Percentiles rank a stretch among this genome's conserved stretches.
Evolutionary conservation across 2,797 vertebrate genomes (phyloP).

Genomic region (Rhyacichthys aspro): DNA sequence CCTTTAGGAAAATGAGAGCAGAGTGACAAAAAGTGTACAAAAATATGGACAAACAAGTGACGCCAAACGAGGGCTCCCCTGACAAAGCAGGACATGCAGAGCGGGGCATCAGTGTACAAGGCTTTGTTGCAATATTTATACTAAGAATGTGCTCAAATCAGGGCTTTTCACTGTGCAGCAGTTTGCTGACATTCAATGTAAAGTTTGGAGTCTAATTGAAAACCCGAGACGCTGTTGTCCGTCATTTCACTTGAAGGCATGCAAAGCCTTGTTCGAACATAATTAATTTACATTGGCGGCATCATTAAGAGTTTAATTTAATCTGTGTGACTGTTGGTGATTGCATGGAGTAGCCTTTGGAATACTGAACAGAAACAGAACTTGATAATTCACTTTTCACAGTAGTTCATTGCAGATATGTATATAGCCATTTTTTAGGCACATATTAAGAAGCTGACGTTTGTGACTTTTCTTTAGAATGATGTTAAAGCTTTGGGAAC

Average conservation of each 20-base stretch:
- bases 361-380: conserved; percentile 36
- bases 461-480: too few species aligned
- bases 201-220: conserved; percentile 32
- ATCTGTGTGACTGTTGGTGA: conserved; percentile 50
- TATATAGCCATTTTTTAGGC: conserved; percentile 1
- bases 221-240: conserved; percentile 24
- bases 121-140: neutral
- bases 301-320: conserved; percentile 56
- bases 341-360: conserved; percentile 29
- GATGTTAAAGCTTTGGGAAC: conserved; percentile 1
- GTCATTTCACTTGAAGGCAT: conserved; percentile 38
- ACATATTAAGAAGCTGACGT: conserved; percentile 12
- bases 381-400: conserved; percentile 19
- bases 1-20: conserved; percentile 43
- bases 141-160: neutral
- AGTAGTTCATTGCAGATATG: conserved; percentile 29
- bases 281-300: conserved; percentile 53
- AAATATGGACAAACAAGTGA: neutral
- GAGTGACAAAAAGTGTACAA: conserved; percentile 1
- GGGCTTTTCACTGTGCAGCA: neutral
- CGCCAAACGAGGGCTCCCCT: conserved; percentile 7
- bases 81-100: conserved; percentile 1
- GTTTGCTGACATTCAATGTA: conserved; percentile 6
- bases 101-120: neutral
- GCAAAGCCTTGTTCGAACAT: conserved; percentile 42